These are phyloP conservation scores for Ectropis grisescens DNA, from an alignment of 1,140 invertebrate species.

Conservation along the genomic window DNA sequence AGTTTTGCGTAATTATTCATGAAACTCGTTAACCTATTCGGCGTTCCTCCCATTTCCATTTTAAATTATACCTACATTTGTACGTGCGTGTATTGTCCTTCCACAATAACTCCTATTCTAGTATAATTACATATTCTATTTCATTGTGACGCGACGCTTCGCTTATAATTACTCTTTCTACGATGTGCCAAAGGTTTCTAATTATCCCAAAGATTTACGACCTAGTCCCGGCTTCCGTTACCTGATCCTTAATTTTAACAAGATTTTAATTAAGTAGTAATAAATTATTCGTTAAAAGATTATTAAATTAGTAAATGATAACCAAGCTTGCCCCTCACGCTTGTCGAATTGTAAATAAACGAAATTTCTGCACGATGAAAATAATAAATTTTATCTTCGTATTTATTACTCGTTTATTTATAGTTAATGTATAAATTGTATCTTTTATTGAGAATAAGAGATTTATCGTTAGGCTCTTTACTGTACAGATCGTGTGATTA, in stretches of 20 bases:
- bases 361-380: constrained; percentile 48
- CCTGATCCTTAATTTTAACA: constrained; percentile 1
- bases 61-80: constrained; percentile 16
- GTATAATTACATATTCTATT: too few relatives aligned
- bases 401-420: constrained; percentile 15
- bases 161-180: constrained; percentile 19
- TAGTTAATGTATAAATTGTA: constrained; percentile 45
- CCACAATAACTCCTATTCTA: constrained; percentile 8
- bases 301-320: constrained; percentile 14
- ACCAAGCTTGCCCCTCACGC: constrained; percentile 55
- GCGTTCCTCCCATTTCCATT: constrained; percentile 13
- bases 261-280: not conserved
- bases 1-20: constrained; percentile 19
- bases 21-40: constrained; percentile 15
- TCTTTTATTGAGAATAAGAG: constrained; percentile 55
- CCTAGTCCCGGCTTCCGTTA: constrained; percentile 2
- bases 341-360: constrained; percentile 55
- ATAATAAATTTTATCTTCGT: constrained; percentile 27
- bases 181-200: constrained; percentile 32
- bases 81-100: constrained; percentile 13
- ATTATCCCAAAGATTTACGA: constrained; percentile 30
- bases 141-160: constrained; percentile 28
- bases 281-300: too few relatives aligned
- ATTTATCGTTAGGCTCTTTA: constrained; percentile 38
- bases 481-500: constrained; percentile 52